Conservation (phyloP, 1,140 invertebrate genomes). For the Papilio glaucus region DNA sequence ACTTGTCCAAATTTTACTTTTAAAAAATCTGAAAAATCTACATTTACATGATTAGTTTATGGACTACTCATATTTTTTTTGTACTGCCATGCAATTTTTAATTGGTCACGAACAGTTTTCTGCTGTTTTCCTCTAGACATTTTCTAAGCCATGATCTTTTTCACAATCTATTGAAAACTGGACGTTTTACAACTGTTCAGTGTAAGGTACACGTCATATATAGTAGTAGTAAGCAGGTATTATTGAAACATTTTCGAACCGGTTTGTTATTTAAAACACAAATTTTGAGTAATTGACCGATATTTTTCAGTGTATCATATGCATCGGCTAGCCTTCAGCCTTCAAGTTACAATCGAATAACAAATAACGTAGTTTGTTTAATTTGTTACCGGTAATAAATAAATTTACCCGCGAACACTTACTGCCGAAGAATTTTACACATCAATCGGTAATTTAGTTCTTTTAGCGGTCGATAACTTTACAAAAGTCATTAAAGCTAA, state of each 20-base stretch:
- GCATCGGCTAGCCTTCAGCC: neutral
- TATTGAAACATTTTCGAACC: neutral
- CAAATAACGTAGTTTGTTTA: slow-evolving; percentile 18
- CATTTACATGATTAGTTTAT: too few relatives aligned
- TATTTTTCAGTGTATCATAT: neutral
- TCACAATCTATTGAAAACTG: neutral
- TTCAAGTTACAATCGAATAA: slow-evolving; percentile 9
- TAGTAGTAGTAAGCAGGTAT: neutral
- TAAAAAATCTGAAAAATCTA: too few relatives aligned
- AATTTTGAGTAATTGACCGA: neutral
- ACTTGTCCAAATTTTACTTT: too few relatives aligned
- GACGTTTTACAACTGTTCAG: neutral
- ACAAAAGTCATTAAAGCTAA: neutral
- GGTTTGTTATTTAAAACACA: neutral
- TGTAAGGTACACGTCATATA: neutral
- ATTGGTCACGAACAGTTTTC: too few relatives aligned
- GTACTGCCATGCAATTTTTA: too few relatives aligned
- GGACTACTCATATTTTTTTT: too few relatives aligned
- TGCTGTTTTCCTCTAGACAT: too few relatives aligned
- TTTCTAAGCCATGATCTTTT: too few relatives aligned
- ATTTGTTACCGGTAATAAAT: slow-evolving; percentile 15
- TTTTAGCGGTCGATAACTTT: neutral
- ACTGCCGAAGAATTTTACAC: neutral
- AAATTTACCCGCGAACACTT: neutral
- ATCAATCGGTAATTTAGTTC: slow-evolving; percentile 1